Conservation (phyloP, 2,113 vertebrate species). For the Cariama cristata region DNA sequence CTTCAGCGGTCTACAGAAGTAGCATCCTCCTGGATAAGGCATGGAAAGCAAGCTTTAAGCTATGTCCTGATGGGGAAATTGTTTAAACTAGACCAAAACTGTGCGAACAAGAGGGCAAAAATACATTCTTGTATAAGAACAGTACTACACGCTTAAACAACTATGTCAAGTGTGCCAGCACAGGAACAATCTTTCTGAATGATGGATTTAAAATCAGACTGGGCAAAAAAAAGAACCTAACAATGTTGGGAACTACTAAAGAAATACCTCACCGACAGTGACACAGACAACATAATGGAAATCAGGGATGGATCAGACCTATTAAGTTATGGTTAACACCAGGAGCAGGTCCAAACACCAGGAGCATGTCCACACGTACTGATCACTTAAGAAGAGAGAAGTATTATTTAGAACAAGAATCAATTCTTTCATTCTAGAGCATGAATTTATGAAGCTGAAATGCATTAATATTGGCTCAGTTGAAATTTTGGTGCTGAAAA, state of each 20-base stretch:
- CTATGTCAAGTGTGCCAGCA: neutral
- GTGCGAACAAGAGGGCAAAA: neutral
- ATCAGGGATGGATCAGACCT: neutral
- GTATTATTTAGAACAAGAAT: neutral
- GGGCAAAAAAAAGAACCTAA: neutral
- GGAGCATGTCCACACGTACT: neutral
- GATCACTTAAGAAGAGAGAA: accelerated
- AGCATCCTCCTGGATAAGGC: neutral
- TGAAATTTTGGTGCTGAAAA: neutral
- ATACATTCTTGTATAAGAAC: accelerated
- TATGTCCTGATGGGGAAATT: neutral
- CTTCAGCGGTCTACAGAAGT: neutral
- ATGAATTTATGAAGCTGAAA: neutral
- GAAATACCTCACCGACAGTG: neutral
- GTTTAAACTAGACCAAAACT: neutral
- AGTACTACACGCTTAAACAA: neutral
- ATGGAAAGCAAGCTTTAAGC: neutral
- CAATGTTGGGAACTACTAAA: neutral
- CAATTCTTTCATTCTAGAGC: neutral
- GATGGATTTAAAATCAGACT: neutral
- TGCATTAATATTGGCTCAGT: neutral
- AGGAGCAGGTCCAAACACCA: neutral
- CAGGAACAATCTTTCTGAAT: neutral
- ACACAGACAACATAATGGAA: neutral
- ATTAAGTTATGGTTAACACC: neutral